These are phyloP conservation scores for Falco concolor DNA, from an alignment of 2,797 vertebrate species.

Conservation along the genomic window DNA sequence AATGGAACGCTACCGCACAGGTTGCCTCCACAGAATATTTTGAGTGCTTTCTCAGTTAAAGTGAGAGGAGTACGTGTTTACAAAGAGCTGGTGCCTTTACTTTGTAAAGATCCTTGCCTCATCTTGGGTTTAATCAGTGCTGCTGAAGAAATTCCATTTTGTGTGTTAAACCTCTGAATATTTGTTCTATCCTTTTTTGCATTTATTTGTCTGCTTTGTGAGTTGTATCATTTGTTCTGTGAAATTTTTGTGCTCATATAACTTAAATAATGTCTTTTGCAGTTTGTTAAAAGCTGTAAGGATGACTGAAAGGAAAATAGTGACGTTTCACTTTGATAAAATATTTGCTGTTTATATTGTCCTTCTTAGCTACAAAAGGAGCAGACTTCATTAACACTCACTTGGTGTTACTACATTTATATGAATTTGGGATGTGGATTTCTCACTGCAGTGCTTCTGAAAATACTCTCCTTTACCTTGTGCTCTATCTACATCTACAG, in stretches of 20 bases:
- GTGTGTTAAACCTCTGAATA: constrained; percentile 3
- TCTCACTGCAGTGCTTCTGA: not conserved
- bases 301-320: not conserved
- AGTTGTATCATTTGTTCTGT: not conserved
- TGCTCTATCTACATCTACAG: not conserved
- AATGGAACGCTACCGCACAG: not conserved
- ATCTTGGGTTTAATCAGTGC: constrained; percentile 33
- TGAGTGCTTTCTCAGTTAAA: constrained; percentile 32
- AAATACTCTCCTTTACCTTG: not conserved
- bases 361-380: not conserved
- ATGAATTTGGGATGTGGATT: not conserved
- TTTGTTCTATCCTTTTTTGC: not conserved
- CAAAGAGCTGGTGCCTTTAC: constrained; percentile 64
- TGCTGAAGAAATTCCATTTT: constrained; percentile 38
- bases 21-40: not conserved
- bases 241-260: not conserved
- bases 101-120: constrained; percentile 52
- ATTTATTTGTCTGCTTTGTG: not conserved
- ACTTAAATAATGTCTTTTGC: not conserved
- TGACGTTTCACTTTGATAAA: not conserved
- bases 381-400: not conserved
- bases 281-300: not conserved
- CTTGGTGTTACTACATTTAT: not conserved
- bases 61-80: constrained; percentile 40
- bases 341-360: not conserved